Evolutionary conservation across 2,113 vertebrate species (phyloP).

Genomic region (Dicaeum eximium): DNA sequence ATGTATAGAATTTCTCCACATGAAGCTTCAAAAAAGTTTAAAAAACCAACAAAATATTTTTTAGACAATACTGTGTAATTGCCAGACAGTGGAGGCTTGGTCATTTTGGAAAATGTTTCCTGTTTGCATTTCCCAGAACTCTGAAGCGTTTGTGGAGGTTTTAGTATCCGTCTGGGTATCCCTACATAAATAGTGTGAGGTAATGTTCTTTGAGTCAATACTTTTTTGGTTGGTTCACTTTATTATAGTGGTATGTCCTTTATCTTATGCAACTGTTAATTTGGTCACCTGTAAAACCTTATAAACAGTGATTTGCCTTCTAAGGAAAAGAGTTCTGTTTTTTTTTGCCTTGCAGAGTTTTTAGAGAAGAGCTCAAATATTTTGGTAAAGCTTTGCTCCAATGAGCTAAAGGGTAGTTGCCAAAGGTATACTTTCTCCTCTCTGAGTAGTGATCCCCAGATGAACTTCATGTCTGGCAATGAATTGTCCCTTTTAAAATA

Average conservation of each 20-base stretch:
- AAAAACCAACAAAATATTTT: not conserved
- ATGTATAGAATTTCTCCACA: not conserved
- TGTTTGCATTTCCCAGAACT: not conserved
- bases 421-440: not conserved
- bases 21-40: not conserved
- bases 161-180: not conserved
- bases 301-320: not conserved
- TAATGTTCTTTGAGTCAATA: not conserved
- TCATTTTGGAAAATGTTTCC: not conserved
- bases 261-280: not conserved
- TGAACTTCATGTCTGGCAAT: not conserved
- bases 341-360: not conserved
- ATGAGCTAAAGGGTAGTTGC: not conserved
- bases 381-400: not conserved
- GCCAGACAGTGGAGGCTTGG: not conserved
- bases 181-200: not conserved
- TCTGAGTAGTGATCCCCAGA: not conserved
- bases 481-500: not conserved
- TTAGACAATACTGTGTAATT: not conserved
- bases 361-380: not conserved
- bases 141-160: not conserved
- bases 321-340: not conserved
- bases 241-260: not conserved
- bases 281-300: not conserved
- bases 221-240: not conserved